Base-by-base conservation (phyloP, 1,140 invertebrate species). In the Episyrphus balteatus region DNA sequence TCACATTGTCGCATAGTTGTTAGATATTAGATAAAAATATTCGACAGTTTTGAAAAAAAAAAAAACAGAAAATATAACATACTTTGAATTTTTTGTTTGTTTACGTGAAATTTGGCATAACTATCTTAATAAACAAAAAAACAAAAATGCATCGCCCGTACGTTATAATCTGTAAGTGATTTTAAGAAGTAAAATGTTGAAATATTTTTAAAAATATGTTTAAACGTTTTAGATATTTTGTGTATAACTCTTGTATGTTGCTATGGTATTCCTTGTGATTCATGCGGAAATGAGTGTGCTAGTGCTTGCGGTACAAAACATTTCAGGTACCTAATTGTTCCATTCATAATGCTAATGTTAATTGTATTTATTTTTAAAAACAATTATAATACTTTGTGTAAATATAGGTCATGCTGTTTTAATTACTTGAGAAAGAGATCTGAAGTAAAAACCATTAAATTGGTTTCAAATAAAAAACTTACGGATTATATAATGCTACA, bases 271-370 rank as follows among this genome's bases (percentile, higher is more conserved):
- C 69, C 71, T 3, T 76, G 74, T 31, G 72, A 74, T 46, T 74
- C 73, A 3, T 76, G 74, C 40, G 74, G 74, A 10, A 73, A 70
- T 44, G 74, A 76, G 48, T 76, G 74, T 49, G 62, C 68, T 33
- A 65, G 65, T 17, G 71, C 73, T 1, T 76, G 74, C 39, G 74
- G 74, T n/a, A 76, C 74, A 0, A 67, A 74, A 19, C 70, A 74
- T 44, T 75, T 75, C 55, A 57, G 74, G 49, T 66, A 41, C 13
- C 3, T 5, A 21, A 21, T 5, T 42, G 11, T n/a, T 5, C 36
- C 13, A n/a, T 37, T 17, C 36, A 6, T 34, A 9, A 34, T 34
- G 9, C 33, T 9, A 34, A 9, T n/a, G 33, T 34, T 34, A 10
- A 9, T 9, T 9, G 33, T 34, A n/a, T 10, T 10, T 10, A 10